These are phyloP conservation scores for Amitus sp. DNA, from an alignment of 2,888 invertebrate species.

Conservation along the genomic window DNA sequence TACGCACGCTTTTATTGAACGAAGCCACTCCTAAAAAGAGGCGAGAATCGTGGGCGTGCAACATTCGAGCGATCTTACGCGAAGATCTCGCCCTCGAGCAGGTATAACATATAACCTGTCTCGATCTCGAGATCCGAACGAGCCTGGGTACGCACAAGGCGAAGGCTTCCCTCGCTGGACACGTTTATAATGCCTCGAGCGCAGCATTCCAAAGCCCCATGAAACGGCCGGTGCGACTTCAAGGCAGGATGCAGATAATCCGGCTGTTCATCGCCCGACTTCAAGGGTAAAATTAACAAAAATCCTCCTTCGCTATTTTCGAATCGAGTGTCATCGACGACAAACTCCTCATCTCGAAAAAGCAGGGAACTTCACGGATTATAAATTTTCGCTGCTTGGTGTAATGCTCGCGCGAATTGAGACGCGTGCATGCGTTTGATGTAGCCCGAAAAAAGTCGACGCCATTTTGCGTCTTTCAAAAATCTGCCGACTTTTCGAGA, in stretches of 20 bases:
- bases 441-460: no score
- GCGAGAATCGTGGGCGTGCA: constrained; percentile 34
- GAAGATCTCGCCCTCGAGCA: constrained; percentile 11
- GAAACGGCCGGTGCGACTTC: constrained; percentile 31
- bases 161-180: constrained; percentile 32
- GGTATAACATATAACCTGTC: constrained; percentile 23
- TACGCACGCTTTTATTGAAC: constrained; percentile 22
- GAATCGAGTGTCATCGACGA: constrained; percentile 15
- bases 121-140: constrained; percentile 32
- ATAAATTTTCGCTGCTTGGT: no score
- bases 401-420: no score
- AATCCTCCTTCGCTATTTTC: constrained; percentile 25
- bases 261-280: constrained; percentile 51
- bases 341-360: constrained; percentile 7
- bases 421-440: no score
- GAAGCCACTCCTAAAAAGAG: constrained; percentile 35
- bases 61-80: constrained; percentile 30
- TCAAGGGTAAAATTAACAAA: constrained; percentile 34
- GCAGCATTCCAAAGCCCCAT: constrained; percentile 36
- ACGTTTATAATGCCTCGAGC: constrained; percentile 39
- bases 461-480: no score
- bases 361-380: constrained; percentile 31
- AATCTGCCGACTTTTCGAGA: no score
- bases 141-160: constrained; percentile 24
- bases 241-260: constrained; percentile 54